Evolutionary conservation across 2,113 vertebrate species (phyloP).

Genomic region (Callipepla squamata): DNA sequence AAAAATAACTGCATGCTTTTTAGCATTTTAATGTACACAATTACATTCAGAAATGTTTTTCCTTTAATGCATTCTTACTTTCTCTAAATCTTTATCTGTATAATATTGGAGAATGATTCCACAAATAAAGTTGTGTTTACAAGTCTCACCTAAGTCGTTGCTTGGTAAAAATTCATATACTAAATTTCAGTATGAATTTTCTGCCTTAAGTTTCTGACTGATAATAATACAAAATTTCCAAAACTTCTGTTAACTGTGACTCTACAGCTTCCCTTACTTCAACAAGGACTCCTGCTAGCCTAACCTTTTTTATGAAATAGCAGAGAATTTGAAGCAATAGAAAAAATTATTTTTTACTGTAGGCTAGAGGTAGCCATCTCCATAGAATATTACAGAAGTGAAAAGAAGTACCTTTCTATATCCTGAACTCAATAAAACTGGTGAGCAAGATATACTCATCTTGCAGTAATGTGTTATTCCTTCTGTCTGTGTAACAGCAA

Average conservation of each 20-base stretch:
- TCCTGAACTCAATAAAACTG: not conserved
- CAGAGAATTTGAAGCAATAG: not conserved
- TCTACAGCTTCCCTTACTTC: not conserved
- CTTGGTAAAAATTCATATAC: not conserved
- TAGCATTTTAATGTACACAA: not conserved
- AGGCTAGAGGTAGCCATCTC: not conserved
- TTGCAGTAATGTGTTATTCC: not conserved
- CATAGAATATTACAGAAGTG: not conserved
- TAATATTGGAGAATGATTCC: not conserved
- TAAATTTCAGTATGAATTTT: not conserved
- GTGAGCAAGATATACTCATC: not conserved
- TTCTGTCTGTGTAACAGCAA: not conserved
- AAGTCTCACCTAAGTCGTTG: not conserved
- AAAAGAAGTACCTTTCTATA: not conserved
- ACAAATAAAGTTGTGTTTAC: not conserved
- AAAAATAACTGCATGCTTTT: not conserved
- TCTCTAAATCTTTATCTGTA: not conserved
- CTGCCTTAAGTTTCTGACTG: not conserved
- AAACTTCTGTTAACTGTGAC: not conserved
- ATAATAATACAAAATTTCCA: not conserved
- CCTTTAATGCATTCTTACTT: not conserved
- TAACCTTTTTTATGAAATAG: not conserved
- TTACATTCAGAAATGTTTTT: not conserved
- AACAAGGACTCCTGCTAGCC: not conserved
- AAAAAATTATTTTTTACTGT: not conserved